Base-by-base conservation (phyloP, 64 coral and sea anemone genomes). In the Actinia tenebrosa region DNA sequence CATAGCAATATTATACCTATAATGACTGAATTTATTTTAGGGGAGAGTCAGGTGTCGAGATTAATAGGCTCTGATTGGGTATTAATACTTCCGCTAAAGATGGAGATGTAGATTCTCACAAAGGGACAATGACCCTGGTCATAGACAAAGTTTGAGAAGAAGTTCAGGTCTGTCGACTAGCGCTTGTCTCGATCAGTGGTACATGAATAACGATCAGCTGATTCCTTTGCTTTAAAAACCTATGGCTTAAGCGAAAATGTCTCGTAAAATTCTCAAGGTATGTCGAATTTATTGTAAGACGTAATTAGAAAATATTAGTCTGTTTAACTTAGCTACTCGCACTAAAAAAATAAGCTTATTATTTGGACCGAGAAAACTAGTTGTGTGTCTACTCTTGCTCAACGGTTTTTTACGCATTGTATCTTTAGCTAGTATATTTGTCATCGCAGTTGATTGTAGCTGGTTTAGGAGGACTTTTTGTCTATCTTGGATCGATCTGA, bases 181-280 rank as follows among this genome's bases (percentile, higher is more conserved):
- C 69, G 69, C 26, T 75, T 75, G 69, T 75, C 69, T 75, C 30
- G 30, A 37, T 75, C 22, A 75, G 20, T 42, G 37, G 26, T 30
- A 37, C 30, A 75, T 75, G 23, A 75, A 75, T 42, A 27, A 75
- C 69, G 9, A 25, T 42, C 25, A 42, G 23, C 13, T 10, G n/a
- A 1, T 5, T 75, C 69, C 69, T 75, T 75, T 75, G 69, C 26
- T 75, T 30, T 75, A 75, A 75, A 81, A 81, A 7, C 69, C 79
- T 53, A 81, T 81, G 79, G 50, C 17, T 53, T 81, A 53, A 81
- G 19, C 20, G 46, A 81, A 81, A 81, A 81, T 81, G 79, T 45
- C 50, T 37, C 13, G 45, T 26, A 81, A 16, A 81, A 81, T 19
- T 7, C 15, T 16, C 44, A 81, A 81, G 79, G 79, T 81, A 81